Conservation (phyloP, 2,888 invertebrate genomes). For the Perithous albicinctus region DNA sequence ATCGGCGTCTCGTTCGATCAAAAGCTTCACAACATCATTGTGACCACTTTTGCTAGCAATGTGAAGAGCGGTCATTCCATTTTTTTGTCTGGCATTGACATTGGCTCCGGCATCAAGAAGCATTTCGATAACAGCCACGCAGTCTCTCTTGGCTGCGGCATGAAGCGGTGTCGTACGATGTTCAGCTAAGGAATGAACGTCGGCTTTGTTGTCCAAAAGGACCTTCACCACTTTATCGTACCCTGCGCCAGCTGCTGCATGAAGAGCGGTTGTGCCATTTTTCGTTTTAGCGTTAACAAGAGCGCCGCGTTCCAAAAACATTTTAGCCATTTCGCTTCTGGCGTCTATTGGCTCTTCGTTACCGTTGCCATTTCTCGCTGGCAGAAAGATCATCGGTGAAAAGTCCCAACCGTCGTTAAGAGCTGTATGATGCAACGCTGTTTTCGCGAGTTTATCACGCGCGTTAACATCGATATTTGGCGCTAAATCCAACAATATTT, state of each 20-base stretch:
- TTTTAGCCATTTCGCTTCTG: not conserved
- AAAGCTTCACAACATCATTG: not conserved
- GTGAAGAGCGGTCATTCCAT: conserved; percentile 12
- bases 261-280: conserved; percentile 7
- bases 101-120: conserved; percentile 28
- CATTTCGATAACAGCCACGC: not conserved
- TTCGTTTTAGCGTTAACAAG: conserved; percentile 9
- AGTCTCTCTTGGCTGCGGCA: not conserved
- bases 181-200: not conserved
- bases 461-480: conserved; percentile 25
- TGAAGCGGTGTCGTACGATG: not conserved
- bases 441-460: not conserved
- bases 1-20: conserved; percentile 11
- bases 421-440: conserved; percentile 16
- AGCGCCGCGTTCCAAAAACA: conserved; percentile 13
- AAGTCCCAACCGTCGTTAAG: not conserved
- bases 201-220: conserved; percentile 17
- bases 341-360: not conserved
- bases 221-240: conserved; percentile 21
- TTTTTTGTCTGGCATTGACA: not conserved
- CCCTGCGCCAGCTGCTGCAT: not conserved
- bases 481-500: not conserved
- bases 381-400: not conserved
- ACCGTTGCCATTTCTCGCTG: not conserved
- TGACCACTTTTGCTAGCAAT: not conserved